Evolutionary conservation across 2,888 invertebrate species (phyloP), one percentile per base, ranked within the genome.

Genomic region (Callinectes sapidus): DNA sequence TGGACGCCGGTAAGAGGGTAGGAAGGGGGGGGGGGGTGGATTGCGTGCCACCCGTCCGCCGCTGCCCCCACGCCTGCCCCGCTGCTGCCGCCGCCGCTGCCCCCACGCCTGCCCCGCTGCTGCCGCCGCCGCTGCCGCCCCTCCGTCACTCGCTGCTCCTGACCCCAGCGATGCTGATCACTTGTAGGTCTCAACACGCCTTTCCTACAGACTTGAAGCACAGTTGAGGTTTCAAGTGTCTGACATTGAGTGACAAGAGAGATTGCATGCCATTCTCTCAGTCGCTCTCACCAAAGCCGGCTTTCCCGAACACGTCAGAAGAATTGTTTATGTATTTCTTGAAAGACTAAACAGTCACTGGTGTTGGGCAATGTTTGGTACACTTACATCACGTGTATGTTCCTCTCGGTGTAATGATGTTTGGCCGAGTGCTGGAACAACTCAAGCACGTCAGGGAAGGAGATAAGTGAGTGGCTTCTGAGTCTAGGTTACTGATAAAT

Each of bases 401-500:
- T 35, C 16, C 81, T 81, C 35, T 35, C 81, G 81, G 81, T 2
- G 35, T 81, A 35, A 35, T 81, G 81, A 35, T 81, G 35, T n/a
- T 13, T 81, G 81, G 35, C 35, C 16, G 18, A 81, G 35, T 81
- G 35, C 35, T 81, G 35, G 81, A 81, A 5, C 16, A 14, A 16
- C 81, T 81, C 81, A 35, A 16, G 35, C 35, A 35, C 35, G 35
- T 81, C 81, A 81, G 81, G n/a, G n/a, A 81, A n/a, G 81, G 81
- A 81, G 35, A 81, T 81, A 81, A 81, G 35, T 16, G 81, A 81
- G 35, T 81, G 35, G 81, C n/a, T 35, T n/a, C 35, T 81, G 14
- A 81, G 81, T 81, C 81, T 81, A 32, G 81, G 35, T 81, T 81
- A 35, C 81, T 81, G 81, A 81, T 81, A 81, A 81, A 81, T 81